phyloP scores from a whole-genome alignment of 2,888 invertebrate species.

The Lypha dubia region DNA sequence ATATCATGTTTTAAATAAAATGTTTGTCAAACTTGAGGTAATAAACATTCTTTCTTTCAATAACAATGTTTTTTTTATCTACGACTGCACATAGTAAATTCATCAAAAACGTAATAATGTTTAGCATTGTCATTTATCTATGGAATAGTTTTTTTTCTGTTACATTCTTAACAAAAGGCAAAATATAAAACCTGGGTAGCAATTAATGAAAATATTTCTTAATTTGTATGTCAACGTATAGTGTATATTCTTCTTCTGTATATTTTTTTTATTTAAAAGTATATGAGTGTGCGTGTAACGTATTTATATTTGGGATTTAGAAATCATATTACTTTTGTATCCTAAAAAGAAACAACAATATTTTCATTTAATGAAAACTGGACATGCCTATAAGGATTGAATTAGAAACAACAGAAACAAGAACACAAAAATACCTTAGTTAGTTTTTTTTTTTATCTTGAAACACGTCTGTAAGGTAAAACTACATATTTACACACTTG shows the following conservation, averaged over 20 bases:
- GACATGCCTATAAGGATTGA: constrained; percentile 46
- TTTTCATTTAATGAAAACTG: constrained; percentile 51
- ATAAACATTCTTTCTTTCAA: not conserved
- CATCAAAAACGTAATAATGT: constrained; percentile 4
- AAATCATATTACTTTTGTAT: constrained; percentile 6
- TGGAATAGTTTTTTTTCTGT: constrained; percentile 3
- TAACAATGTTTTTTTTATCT: not conserved
- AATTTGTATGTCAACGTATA: not conserved
- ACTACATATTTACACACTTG: not conserved
- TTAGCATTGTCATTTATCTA: constrained; percentile 38
- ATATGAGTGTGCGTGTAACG: not conserved
- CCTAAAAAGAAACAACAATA: constrained; percentile 29
- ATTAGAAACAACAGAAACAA: constrained; percentile 25
- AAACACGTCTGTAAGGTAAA: not conserved
- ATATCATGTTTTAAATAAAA: not conserved
- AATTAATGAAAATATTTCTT: constrained; percentile 45
- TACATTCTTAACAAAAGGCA: not conserved
- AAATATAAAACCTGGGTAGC: not conserved
- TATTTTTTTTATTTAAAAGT: not conserved
- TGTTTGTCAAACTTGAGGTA: not conserved
- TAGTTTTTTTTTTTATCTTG: not conserved
- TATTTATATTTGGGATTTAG: constrained; percentile 15
- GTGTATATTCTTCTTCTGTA: constrained; percentile 35
- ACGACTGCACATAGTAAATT: constrained; percentile 9
- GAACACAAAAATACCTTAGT: too few species aligned